Evolutionary conservation across 2,113 vertebrate genomes (phyloP), one percentile per base, ranked within the genome.

Genomic region (Lycaon pictus): DNA sequence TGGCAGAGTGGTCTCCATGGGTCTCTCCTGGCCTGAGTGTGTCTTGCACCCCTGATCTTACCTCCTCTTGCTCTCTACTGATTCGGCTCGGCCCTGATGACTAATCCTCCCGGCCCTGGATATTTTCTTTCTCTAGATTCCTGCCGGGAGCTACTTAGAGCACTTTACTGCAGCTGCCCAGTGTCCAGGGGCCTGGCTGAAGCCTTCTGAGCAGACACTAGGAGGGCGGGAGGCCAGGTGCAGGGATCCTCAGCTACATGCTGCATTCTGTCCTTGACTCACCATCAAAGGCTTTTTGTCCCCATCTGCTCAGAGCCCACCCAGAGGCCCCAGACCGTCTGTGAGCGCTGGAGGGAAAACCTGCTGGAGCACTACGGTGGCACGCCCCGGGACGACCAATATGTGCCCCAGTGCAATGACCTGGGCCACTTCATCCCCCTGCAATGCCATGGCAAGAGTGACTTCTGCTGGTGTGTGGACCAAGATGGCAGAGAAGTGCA

Each of bases 381-480:
- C 48, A 98, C 96, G 13, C 99, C 99, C 7, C 98, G 98, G 0
- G 97, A 98, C 0, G 99, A 99, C 92, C 99, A 99, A 62, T 99
- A 99, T 2, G 97, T 99, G 90, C 99, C 99, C 0, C 99, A 99
- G 98, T 99, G 99, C 0, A 99, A 99, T 0, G 17, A 89, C 0
- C 98, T 98, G 43, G 99, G 99, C 3, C 97, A 99, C 32, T 99
- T 99, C 98, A 98, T 84, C 32, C 99, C 99, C 0, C 98, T 99
- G 88, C 99, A 99, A 98, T 99, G 99, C 98, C 99, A 99, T 0
- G 99, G 99, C 1, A 99, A 99, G 97, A 99, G 99, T 83, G 99
- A 99, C 65, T 99, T 99, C 98, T 99, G 99, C 98, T 99, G 99
- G 99, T 99, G 99, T 86, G 99, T 99, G 97, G 99, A 99, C 83